Conservation (phyloP, 64 coral and sea anemone genomes). For the Montipora cactus region DNA sequence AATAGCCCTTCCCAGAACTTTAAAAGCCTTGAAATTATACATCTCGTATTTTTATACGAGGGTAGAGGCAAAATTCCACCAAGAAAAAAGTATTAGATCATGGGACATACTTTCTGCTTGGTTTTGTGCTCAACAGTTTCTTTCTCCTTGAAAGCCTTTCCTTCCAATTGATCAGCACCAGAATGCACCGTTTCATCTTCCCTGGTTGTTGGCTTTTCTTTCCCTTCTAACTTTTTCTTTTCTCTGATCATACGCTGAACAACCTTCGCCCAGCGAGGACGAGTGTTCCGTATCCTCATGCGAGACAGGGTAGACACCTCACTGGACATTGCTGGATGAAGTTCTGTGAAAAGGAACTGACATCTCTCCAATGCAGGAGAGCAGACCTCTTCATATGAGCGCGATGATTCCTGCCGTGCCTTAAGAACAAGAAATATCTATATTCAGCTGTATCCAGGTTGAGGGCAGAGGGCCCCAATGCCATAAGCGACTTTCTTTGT, state of each 20-base stretch:
- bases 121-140: constrained; percentile 52
- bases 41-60: no score
- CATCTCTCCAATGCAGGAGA: constrained; percentile 90
- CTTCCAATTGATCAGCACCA: constrained; percentile 37
- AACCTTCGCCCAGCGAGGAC: constrained; percentile 81
- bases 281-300: constrained; percentile 77
- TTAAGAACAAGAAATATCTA: background rate
- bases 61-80: no score
- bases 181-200: constrained; percentile 40
- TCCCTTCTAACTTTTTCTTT: constrained; percentile 60
- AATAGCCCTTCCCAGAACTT: no score
- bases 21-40: no score
- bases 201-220: constrained; percentile 41
- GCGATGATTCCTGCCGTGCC: constrained; percentile 96
- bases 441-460: no score
- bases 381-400: constrained; percentile 97
- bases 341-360: constrained; percentile 83
- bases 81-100: no score
- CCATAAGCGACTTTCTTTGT: no score
- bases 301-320: constrained; percentile 82
- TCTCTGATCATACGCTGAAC: constrained; percentile 84
- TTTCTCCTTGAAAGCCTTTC: constrained; percentile 64
- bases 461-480: no score
- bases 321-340: constrained; percentile 91
- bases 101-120: constrained; percentile 38